phyloP scores from a whole-genome alignment of 2,888 invertebrate species.

The Orthonevra nobilis region DNA sequence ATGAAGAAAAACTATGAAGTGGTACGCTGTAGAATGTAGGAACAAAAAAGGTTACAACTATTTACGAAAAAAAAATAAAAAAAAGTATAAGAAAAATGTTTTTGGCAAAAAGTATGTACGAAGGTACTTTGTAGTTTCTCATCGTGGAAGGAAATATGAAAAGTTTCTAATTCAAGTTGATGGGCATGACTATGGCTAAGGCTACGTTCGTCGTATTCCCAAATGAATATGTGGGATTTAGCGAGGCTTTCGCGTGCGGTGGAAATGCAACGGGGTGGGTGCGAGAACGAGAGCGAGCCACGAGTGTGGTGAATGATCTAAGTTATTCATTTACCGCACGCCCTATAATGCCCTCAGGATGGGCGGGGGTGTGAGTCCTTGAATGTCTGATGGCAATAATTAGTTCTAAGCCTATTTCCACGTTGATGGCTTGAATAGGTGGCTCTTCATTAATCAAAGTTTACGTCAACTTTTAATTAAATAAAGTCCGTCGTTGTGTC shows the following conservation, averaged over 20 bases:
- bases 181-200: constrained; percentile 60
- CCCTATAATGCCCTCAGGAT: neutral
- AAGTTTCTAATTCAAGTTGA: constrained; percentile 57
- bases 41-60: constrained; percentile 32
- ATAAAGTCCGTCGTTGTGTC: constrained; percentile 36
- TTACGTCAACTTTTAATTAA: constrained; percentile 67
- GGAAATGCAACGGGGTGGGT: constrained; percentile 7
- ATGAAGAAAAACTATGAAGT: constrained; percentile 55
- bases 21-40: constrained; percentile 27
- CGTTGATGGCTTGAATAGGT: constrained; percentile 44
- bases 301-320: constrained; percentile 52
- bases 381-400: constrained; percentile 44
- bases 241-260: constrained; percentile 31
- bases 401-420: constrained; percentile 51
- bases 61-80: neutral
- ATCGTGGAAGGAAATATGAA: constrained; percentile 59
- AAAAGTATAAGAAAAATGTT: constrained; percentile 34
- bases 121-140: too few relatives aligned
- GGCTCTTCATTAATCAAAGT: constrained; percentile 64
- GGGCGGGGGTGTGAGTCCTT: constrained; percentile 16
- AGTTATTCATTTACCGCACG: constrained; percentile 31
- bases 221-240: constrained; percentile 56
- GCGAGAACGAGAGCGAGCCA: too few relatives aligned
- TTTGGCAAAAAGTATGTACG: too few relatives aligned
- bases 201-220: constrained; percentile 48